A percentile compares a stretch with the other conserved stretches of the same genome.
Conservation (phyloP, 1,140 invertebrate species). For the Rhopalosiphum maidis region DNA sequence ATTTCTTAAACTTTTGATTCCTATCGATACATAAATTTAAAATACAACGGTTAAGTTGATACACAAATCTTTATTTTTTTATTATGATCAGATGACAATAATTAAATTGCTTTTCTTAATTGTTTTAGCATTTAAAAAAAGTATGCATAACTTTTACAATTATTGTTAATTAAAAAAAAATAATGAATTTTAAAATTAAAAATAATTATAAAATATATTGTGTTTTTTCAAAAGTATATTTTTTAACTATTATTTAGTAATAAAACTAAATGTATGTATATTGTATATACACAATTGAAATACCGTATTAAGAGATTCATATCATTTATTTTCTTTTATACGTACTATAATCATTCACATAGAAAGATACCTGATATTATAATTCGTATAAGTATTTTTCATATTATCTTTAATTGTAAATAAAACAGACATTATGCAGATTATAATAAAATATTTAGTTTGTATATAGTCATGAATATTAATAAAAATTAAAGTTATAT, state of each 20-base stretch:
- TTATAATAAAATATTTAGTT: neutral
- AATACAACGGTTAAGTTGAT: neutral
- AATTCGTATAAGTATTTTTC: neutral
- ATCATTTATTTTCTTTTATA: neutral
- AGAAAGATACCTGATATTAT: neutral
- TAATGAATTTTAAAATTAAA: neutral
- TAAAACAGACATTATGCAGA: neutral
- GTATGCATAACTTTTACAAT: neutral
- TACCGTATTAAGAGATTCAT: neutral
- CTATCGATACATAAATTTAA: constrained; percentile 39
- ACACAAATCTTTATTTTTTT: neutral
- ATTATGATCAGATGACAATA: neutral
- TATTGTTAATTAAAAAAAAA: neutral
- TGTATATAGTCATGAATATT: neutral
- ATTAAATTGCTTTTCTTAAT: neutral
- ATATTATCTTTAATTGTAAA: neutral
- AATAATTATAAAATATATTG: neutral
- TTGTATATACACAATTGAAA: neutral
- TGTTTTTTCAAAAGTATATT: neutral
- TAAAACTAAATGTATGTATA: neutral
- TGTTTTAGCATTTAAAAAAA: neutral
- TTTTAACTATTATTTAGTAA: neutral
- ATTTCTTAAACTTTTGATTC: constrained; percentile 26
- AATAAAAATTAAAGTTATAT: neutral
- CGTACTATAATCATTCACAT: neutral